phyloP scores from a whole-genome alignment of 2,797 vertebrate genomes.

The Bothrops alternatus region DNA sequence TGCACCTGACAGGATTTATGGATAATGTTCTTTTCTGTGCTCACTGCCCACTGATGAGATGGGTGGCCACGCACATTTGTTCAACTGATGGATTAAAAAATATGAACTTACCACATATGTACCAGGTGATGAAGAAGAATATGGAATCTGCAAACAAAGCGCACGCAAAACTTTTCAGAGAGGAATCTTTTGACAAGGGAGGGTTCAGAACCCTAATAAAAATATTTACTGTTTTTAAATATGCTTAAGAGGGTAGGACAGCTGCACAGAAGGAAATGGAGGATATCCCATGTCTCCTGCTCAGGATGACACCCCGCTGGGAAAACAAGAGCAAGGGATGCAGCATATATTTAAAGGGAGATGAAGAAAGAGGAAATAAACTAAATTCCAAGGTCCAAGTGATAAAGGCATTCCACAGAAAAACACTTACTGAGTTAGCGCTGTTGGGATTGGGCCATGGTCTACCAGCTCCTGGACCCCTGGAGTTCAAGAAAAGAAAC shows the following conservation, averaged over 20 bases:
- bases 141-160: constrained; percentile 87
- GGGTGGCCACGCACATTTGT: not conserved
- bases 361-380: not conserved
- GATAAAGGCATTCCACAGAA: not conserved
- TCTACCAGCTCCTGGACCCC: constrained; percentile 94
- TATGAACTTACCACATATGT: constrained; percentile 90
- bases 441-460: constrained; percentile 98
- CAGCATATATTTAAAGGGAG: not conserved
- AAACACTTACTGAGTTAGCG: constrained; percentile 92
- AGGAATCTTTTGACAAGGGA: not conserved
- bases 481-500: constrained; percentile 56
- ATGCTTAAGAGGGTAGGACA: not conserved
- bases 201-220: not conserved
- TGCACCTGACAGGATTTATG: not conserved
- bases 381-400: not conserved
- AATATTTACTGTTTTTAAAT: not conserved
- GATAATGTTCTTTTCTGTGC: not conserved
- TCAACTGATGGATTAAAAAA: not conserved
- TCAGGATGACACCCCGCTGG: not conserved
- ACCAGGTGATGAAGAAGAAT: constrained; percentile 97
- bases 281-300: not conserved
- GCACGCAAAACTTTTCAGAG: not conserved
- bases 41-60: not conserved
- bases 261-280: not conserved
- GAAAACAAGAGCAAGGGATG: not conserved